A percentile compares a stretch with the other conserved stretches of the same genome.
These are phyloP conservation scores for Diploscapter pachys DNA, from an alignment of 1,140 invertebrate species.

Conservation along the genomic window DNA sequence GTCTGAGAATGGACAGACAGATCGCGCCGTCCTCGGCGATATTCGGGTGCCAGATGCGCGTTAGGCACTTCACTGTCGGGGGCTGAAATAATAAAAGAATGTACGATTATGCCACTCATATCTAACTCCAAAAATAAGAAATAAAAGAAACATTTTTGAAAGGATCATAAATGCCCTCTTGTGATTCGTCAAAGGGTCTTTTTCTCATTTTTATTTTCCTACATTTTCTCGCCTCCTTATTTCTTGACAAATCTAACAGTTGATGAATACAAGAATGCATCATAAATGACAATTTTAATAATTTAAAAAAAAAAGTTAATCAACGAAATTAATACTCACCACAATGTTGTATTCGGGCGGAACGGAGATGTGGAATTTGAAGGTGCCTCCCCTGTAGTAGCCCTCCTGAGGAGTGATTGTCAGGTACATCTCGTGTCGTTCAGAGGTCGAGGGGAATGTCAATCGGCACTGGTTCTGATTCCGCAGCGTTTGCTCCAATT, in stretches of 20 bases:
- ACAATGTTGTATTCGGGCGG: slow-evolving; percentile 93
- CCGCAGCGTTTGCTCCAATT: slow-evolving; percentile 77
- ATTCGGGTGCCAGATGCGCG: slow-evolving; percentile 91
- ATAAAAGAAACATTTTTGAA: slow-evolving; percentile 11
- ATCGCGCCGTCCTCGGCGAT: slow-evolving; percentile 84
- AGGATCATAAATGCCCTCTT: too few relatives aligned
- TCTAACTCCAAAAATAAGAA: slow-evolving; percentile 21
- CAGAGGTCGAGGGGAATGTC: slow-evolving; percentile 72
- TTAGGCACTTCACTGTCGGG: slow-evolving; percentile 82
- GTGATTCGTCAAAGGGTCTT: too few relatives aligned
- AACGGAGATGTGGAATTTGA: slow-evolving; percentile 78
- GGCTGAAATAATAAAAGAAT: slow-evolving; percentile 69
- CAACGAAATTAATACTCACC: slow-evolving; percentile 65
- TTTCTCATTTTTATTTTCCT: too few relatives aligned
- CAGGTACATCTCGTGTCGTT: slow-evolving; percentile 76
- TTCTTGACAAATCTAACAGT: too few relatives aligned
- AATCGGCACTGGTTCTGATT: slow-evolving; percentile 74
- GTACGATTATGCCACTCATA: slow-evolving; percentile 10
- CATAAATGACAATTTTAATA: slow-evolving; percentile 30
- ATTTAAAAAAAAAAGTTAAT: slow-evolving; percentile 29
- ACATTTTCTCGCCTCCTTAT: slow-evolving; percentile 8
- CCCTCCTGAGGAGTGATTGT: slow-evolving; percentile 80
- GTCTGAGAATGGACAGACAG: slow-evolving; percentile 81
- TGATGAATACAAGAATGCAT: too few relatives aligned
- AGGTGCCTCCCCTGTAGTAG: slow-evolving; percentile 79